Percentiles rank a stretch among this genome's conserved stretches.
These are phyloP conservation scores for Pteronura brasiliensis DNA, from an alignment of 2,113 vertebrate genomes.

Conservation along the genomic window DNA sequence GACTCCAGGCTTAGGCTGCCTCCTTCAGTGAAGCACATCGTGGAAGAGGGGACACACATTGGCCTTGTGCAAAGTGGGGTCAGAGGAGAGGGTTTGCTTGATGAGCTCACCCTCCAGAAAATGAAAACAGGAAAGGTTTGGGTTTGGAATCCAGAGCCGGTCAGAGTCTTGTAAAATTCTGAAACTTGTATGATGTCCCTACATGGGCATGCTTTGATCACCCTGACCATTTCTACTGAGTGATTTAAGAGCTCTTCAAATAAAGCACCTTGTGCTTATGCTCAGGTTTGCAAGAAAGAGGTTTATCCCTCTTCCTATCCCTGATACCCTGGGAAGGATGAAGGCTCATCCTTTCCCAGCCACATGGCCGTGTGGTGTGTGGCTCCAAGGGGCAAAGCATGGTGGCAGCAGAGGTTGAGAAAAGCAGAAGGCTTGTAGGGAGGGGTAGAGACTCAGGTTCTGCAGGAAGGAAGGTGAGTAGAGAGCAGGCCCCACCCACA, in stretches of 20 bases:
- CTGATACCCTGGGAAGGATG: not conserved
- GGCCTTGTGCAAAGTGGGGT: not conserved
- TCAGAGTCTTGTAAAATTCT: not conserved
- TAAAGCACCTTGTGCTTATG: not conserved
- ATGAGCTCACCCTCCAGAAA: not conserved
- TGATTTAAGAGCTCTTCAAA: not conserved
- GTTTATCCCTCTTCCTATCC: not conserved
- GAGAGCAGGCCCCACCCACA: not conserved
- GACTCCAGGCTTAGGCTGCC: not conserved
- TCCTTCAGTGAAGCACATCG: not conserved
- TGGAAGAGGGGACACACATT: not conserved
- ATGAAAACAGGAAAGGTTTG: not conserved
- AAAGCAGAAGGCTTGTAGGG: not conserved
- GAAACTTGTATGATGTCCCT: not conserved
- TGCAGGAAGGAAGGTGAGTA: too few relatives aligned
- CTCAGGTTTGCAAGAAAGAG: not conserved
- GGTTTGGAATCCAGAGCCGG: not conserved
- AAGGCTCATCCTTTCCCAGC: not conserved
- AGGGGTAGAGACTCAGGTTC: not conserved
- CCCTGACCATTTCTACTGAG: not conserved
- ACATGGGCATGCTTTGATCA: not conserved
- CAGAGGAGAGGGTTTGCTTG: not conserved
- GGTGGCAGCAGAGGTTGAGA: too few relatives aligned
- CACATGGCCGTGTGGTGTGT: not conserved
- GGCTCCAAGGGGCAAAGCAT: not conserved